Percentiles rank a stretch among this genome's conserved stretches.
Conservation (phyloP, 2,113 vertebrate genomes). For the Sprattus sprattus region DNA sequence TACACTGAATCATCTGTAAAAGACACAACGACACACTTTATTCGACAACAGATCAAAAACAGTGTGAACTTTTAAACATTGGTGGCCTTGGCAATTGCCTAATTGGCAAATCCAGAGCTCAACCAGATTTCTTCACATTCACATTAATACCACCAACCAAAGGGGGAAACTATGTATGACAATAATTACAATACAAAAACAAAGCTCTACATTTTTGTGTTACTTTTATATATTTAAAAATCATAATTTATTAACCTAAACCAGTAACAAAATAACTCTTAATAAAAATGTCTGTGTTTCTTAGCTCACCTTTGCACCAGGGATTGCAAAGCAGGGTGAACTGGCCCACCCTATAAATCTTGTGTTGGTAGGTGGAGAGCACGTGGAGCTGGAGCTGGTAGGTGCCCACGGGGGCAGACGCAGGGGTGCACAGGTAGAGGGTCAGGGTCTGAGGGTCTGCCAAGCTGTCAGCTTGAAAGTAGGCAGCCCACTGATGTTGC, state of each 20-base stretch:
- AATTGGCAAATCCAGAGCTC: not conserved
- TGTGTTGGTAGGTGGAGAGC: not conserved
- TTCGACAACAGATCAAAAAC: not conserved
- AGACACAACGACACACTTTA: not conserved
- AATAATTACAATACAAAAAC: not conserved
- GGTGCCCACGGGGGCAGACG: slow-evolving; percentile 58
- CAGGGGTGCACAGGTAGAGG: slow-evolving; percentile 57
- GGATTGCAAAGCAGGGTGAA: slow-evolving; percentile 72
- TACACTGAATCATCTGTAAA: slow-evolving; percentile 66
- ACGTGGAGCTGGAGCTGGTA: slow-evolving; percentile 58
- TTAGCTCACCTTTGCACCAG: slow-evolving; percentile 67
- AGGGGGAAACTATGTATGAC: not conserved
- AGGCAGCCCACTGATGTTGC: slow-evolving; percentile 56
- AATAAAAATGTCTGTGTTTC: not conserved
- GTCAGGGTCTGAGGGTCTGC: slow-evolving; percentile 34
- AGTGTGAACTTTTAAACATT: not conserved
- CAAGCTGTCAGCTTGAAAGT: slow-evolving; percentile 25
- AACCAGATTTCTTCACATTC: not conserved
- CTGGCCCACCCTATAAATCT: not conserved
- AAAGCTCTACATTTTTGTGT: too few species aligned
- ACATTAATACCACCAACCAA: slow-evolving; percentile 1
- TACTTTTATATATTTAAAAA: too few species aligned
- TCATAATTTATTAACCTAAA: too few species aligned
- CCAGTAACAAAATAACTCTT: too few species aligned
- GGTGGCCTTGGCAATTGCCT: not conserved